phyloP scores from a whole-genome alignment of 2,113 vertebrate species.

The Callorhinus ursinus region DNA sequence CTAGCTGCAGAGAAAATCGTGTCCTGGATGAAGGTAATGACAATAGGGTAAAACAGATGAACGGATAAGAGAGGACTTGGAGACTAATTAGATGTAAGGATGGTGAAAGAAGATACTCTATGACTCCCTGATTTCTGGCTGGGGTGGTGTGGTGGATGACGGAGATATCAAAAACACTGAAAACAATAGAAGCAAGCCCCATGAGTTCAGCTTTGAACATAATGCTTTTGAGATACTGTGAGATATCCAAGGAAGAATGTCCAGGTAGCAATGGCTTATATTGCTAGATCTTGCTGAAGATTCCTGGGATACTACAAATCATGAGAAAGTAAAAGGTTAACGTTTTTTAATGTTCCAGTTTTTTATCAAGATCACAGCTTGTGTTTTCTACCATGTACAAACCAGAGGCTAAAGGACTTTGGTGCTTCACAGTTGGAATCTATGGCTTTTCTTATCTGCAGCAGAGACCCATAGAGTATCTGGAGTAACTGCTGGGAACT shows the following conservation, averaged over 20 bases:
- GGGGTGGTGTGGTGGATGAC: not conserved
- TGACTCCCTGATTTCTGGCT: not conserved
- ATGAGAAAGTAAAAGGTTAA: constrained; percentile 60
- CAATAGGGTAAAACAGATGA: not conserved
- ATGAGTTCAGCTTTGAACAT: not conserved
- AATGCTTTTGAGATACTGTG: not conserved
- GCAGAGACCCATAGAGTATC: constrained; percentile 18
- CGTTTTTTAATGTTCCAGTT: constrained; percentile 27
- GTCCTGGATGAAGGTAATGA: not conserved
- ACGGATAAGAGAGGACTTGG: not conserved
- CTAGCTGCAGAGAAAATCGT: not conserved
- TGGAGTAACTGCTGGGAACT: constrained; percentile 61
- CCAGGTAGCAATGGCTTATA: not conserved
- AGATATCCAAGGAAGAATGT: not conserved
- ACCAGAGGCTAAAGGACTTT: constrained; percentile 65
- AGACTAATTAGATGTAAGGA: not conserved
- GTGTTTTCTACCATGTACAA: constrained; percentile 58
- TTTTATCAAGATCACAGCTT: constrained; percentile 73
- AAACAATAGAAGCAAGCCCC: not conserved
- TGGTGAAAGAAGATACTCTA: not conserved
- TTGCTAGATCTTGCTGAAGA: not conserved
- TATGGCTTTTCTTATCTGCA: constrained; percentile 52
- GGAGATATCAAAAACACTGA: not conserved
- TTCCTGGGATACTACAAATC: not conserved
- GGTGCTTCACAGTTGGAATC: constrained; percentile 52